phyloP scores from a whole-genome alignment of 37 sponge, comb jelly and placozoan genomes.

The Geodia barretti region DNA sequence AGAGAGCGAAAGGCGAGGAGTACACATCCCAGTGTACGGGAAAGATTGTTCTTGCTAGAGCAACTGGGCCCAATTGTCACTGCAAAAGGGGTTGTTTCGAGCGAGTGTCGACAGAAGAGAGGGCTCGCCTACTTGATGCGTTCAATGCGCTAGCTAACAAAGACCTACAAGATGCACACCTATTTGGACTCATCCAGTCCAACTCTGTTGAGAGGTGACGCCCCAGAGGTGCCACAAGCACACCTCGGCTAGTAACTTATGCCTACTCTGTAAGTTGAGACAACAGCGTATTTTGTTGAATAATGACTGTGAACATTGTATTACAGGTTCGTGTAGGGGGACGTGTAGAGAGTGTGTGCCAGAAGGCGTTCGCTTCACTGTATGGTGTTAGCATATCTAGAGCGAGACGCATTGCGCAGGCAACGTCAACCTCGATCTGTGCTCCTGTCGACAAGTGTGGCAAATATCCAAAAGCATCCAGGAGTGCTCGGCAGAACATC shows the following conservation, averaged over 20 bases:
- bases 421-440: neutral
- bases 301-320: neutral
- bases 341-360: neutral
- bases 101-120: neutral
- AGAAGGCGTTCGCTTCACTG: neutral
- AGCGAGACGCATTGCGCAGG: neutral
- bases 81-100: slow-evolving; percentile 5
- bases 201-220: neutral
- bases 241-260: neutral
- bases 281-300: no score
- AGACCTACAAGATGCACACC: slow-evolving; percentile 5
- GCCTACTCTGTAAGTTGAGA: no score
- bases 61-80: neutral
- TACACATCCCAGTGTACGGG: slow-evolving; percentile 17
- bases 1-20: slow-evolving; percentile 27
- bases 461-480: neutral
- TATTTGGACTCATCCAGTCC: slow-evolving; percentile 12
- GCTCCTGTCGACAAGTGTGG: neutral
- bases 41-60: neutral
- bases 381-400: neutral
- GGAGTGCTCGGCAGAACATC: neutral
- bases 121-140: neutral
- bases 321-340: neutral
- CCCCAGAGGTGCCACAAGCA: neutral
- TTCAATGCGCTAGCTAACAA: no score